Evolutionary conservation across 2,888 invertebrate species (phyloP).

Genomic region (Ctenicera cuprea): DNA sequence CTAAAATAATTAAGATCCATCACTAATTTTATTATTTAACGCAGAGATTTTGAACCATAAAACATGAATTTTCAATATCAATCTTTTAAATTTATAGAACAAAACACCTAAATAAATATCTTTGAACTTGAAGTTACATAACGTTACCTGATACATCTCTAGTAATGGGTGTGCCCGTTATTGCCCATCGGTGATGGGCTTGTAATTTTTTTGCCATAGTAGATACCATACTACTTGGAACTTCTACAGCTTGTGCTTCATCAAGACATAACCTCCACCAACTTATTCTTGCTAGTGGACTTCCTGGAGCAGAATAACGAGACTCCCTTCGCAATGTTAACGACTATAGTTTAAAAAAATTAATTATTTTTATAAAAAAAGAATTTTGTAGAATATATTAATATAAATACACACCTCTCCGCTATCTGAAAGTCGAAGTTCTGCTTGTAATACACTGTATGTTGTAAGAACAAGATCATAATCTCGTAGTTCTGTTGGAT

Average conservation of each 20-base stretch:
- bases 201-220: slow-evolving; percentile 78
- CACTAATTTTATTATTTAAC: too few species aligned
- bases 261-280: slow-evolving; percentile 89
- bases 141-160: slow-evolving; percentile 67
- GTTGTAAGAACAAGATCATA: slow-evolving; percentile 85
- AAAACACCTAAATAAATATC: too few species aligned
- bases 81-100: too few species aligned
- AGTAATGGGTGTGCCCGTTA: slow-evolving; percentile 80
- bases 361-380: not conserved
- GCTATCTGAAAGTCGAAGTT: slow-evolving; percentile 77
- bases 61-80: too few species aligned
- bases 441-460: slow-evolving; percentile 79
- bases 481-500: slow-evolving; percentile 78
- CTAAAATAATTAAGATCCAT: too few species aligned
- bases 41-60: too few species aligned
- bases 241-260: slow-evolving; percentile 88
- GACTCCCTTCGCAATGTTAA: slow-evolving; percentile 75
- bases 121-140: not conserved
- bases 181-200: slow-evolving; percentile 82
- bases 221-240: slow-evolving; percentile 75
- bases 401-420: slow-evolving; percentile 64
- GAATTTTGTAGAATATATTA: not conserved
- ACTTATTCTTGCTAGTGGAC: slow-evolving; percentile 80
- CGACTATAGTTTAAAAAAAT: slow-evolving; percentile 20
- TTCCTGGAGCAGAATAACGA: slow-evolving; percentile 78